These are phyloP conservation scores for Pomacea maculata DNA, from an alignment of 1,140 invertebrate species.

Conservation along the genomic window DNA sequence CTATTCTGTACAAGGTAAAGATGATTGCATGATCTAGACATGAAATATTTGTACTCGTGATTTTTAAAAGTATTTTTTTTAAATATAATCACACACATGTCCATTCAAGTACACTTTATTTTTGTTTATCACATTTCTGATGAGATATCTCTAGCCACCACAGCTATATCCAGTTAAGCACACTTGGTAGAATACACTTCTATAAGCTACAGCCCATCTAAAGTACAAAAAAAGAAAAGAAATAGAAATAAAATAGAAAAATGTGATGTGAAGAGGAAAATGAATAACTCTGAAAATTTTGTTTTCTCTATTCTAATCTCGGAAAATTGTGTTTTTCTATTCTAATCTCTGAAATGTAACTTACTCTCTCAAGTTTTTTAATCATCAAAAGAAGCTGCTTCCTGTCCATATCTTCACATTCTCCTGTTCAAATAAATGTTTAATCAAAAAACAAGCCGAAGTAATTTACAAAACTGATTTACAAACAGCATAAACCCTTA, in stretches of 20 bases:
- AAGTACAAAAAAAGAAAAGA: no score
- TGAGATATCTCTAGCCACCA: no score
- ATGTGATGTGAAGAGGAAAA: no score
- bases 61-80: background rate
- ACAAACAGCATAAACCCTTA: background rate
- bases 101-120: background rate
- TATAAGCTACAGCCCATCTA: no score
- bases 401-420: constrained; percentile 62
- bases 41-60: background rate
- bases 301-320: no score
- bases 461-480: no score
- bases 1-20: background rate
- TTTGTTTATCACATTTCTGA: background rate
- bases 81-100: background rate
- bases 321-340: background rate
- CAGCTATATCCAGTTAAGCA: no score
- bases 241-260: no score
- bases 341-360: constrained; percentile 5
- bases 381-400: constrained; percentile 51
- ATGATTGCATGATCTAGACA: background rate
- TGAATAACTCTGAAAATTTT: no score
- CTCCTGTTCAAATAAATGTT: constrained; percentile 44
- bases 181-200: no score
- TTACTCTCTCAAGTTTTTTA: constrained; percentile 53
- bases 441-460: background rate